Evolutionary conservation across 1,140 invertebrate species (phyloP).

Genomic region (Archegozetes longisetosus): DNA sequence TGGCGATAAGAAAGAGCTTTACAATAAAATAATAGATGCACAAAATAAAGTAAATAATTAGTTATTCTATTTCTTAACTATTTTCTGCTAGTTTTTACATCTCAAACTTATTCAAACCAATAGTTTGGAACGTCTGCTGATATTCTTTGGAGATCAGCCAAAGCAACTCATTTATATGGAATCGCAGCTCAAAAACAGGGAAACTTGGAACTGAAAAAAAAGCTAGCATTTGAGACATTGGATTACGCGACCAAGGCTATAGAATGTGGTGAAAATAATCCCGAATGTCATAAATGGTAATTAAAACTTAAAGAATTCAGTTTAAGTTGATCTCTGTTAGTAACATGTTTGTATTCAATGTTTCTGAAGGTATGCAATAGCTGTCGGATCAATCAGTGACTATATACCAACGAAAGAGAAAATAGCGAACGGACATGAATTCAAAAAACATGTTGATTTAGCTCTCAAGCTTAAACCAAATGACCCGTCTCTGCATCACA

Average conservation of each 20-base stretch:
- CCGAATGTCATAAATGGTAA: slow-evolving; percentile 57
- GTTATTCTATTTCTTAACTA: too few relatives aligned
- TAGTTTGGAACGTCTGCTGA: slow-evolving; percentile 21
- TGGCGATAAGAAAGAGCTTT: background rate
- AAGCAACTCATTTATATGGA: slow-evolving; percentile 41
- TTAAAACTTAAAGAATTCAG: background rate
- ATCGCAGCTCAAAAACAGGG: slow-evolving; percentile 27
- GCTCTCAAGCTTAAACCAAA: slow-evolving; percentile 48
- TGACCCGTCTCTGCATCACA: slow-evolving; percentile 47
- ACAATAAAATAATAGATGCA: background rate
- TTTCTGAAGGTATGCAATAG: slow-evolving; percentile 35
- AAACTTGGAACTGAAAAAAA: slow-evolving; percentile 35
- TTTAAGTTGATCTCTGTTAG: background rate
- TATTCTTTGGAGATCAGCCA: slow-evolving; percentile 49
- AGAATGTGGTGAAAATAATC: slow-evolving; percentile 34
- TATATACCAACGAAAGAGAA: slow-evolving; percentile 44
- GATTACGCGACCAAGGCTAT: slow-evolving; percentile 42
- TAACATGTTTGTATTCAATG: background rate
- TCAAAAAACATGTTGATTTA: slow-evolving; percentile 45
- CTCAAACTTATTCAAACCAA: too few relatives aligned
- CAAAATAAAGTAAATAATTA: background rate
- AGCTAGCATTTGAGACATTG: slow-evolving; percentile 40
- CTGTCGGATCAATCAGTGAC: slow-evolving; percentile 44
- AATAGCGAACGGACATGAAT: slow-evolving; percentile 32
- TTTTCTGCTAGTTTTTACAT: too few relatives aligned